phyloP scores from a whole-genome alignment of 1,140 invertebrate species.

The Melipona quadrifasciata region DNA sequence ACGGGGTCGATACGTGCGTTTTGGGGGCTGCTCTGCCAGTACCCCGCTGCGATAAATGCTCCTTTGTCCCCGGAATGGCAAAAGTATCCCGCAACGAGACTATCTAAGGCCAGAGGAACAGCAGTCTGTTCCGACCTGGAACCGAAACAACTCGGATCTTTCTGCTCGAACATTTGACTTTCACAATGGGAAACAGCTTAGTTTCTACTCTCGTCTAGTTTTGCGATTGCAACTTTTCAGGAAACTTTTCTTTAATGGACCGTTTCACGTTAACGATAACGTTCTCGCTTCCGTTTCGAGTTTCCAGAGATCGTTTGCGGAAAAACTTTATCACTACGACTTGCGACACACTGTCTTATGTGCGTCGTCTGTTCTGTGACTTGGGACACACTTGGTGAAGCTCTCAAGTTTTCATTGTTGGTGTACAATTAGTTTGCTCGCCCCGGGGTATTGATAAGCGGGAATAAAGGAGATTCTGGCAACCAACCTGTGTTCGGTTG shows the following conservation, averaged over 20 bases:
- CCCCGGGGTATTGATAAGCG: neutral
- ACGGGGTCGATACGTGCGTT: conserved; percentile 40
- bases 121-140: too few relatives aligned
- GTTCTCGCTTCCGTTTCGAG: neutral
- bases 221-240: neutral
- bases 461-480: conserved; percentile 18
- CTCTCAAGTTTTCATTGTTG: conserved; percentile 8
- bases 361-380: neutral
- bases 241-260: neutral
- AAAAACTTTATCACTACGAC: neutral
- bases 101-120: neutral
- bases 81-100: neutral
- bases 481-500: neutral
- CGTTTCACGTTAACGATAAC: neutral
- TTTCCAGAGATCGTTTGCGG: neutral
- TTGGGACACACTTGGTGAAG: neutral
- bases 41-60: conserved; percentile 51
- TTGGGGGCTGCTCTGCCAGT: conserved; percentile 1
- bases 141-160: neutral
- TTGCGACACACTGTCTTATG: neutral
- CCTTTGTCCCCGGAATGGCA: conserved; percentile 47
- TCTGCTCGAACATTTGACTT: neutral
- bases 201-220: neutral
- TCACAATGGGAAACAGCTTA: neutral
- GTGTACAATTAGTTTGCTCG: neutral